These are phyloP conservation scores for Hafferia zeledoni DNA, from an alignment of 2,797 vertebrate species.

Conservation along the genomic window DNA sequence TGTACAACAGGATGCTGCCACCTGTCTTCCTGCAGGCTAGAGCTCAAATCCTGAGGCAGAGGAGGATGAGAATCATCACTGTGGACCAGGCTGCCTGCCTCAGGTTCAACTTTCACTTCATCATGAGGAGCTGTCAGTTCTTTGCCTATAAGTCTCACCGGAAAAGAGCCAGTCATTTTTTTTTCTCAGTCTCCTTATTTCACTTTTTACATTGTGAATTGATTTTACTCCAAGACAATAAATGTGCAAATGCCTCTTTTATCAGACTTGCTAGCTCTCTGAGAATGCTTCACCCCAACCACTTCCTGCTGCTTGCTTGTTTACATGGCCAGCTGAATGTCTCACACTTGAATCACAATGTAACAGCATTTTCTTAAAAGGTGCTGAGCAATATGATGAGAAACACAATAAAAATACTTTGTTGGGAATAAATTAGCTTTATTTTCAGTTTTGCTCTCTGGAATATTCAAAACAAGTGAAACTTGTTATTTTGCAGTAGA, in stretches of 20 bases:
- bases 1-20: neutral
- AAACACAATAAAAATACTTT: neutral
- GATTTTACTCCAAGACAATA: neutral
- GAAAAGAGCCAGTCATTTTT: neutral
- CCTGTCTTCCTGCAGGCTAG: neutral
- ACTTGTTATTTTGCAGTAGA: neutral
- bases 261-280: neutral
- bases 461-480: neutral
- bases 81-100: neutral
- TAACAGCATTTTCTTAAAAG: neutral
- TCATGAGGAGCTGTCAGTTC: neutral
- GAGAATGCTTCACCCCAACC: neutral
- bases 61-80: rapidly evolving
- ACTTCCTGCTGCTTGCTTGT: neutral
- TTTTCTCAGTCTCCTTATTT: neutral
- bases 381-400: neutral
- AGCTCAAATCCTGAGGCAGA: rapidly evolving
- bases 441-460: neutral
- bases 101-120: neutral
- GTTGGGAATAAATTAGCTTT: neutral
- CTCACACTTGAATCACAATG: neutral
- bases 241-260: neutral
- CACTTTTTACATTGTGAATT: neutral
- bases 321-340: neutral
- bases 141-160: neutral